Percentiles rank a stretch among this genome's conserved stretches.
Evolutionary conservation across 2,113 vertebrate genomes (phyloP).

Genomic region (Cryptotis parvus): DNA sequence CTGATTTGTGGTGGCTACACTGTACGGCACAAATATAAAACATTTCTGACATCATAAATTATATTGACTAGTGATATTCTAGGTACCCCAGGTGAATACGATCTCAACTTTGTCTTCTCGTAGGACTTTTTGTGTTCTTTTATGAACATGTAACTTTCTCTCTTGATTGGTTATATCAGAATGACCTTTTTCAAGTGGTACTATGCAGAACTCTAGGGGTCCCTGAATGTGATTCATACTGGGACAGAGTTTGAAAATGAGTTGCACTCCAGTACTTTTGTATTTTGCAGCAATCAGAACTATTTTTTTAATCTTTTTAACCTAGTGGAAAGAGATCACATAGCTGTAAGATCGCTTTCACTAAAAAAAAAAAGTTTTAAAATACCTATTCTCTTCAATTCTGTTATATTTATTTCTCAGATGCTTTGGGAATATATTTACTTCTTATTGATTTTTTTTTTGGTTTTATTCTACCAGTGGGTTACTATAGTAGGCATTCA

Average conservation of each 20-base stretch:
- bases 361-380: neutral
- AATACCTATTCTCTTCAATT: neutral
- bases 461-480: neutral
- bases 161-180: neutral
- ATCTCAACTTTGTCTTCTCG: neutral
- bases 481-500: neutral
- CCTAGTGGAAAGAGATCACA: neutral
- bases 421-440: neutral
- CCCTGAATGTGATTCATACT: neutral
- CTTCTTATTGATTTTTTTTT: conserved; percentile 3
- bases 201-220: neutral
- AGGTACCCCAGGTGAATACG: neutral
- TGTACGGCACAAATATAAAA: neutral
- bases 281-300: neutral
- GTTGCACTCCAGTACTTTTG: neutral
- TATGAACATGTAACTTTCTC: neutral
- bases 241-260: neutral
- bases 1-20: neutral
- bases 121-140: neutral
- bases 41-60: neutral
- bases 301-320: neutral
- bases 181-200: neutral
- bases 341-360: neutral
- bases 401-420: conserved; percentile 25
- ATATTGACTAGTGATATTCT: neutral